Evolutionary conservation across 30 jellyfish, hydroid and myxozoan genomes (phyloP), one percentile per base, ranked within the genome.

Genomic region (Haliclystus octoradiatus): DNA sequence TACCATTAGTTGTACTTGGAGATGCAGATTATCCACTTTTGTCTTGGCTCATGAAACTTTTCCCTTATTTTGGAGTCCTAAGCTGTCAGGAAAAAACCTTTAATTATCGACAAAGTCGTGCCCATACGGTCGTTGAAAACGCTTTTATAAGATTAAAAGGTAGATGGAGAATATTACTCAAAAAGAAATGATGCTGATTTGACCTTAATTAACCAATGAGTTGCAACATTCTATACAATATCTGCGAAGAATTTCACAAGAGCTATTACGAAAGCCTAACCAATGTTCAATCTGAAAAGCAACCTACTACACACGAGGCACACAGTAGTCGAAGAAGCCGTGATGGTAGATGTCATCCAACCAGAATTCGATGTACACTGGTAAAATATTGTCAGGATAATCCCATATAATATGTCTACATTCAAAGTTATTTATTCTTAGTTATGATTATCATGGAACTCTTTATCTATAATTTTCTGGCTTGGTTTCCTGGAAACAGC

Each of bases 91-190:
- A 71, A 40, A 22, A 28, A 12, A 30, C 33, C 25, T 57, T 52
- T 33, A 68, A 77, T 32, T 77, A 77, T 34, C 60, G 90, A 23
- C 25, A 61, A 0, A 74, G 85, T 61, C 27, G 85, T 14, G 85
- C 85, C 0, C 34, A 77, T 27, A 74, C 46, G 76, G 85, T 74
- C 27, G 81, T 64, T 0, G 87, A 65, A 33, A 65, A 75, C 24
- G 73, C 72, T 22, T 75, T 65, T 50, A 77, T 77, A 7, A 74
- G 77, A 70, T 69, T 74, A 1, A 74, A 62, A 30, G 85, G 77
- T 13, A n/a, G 78, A 35, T 63, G 78, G 85, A 68, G 78, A 0
- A 61, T 77, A 33, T 33, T 74, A 57, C 50, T 74, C 52, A 74
- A 74, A 62, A 77, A 61, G 19, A 28, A 74, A 72, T 26, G 74